Evolutionary conservation across 2,888 invertebrate genomes (phyloP).

Genomic region (Euphydryas editha): DNA sequence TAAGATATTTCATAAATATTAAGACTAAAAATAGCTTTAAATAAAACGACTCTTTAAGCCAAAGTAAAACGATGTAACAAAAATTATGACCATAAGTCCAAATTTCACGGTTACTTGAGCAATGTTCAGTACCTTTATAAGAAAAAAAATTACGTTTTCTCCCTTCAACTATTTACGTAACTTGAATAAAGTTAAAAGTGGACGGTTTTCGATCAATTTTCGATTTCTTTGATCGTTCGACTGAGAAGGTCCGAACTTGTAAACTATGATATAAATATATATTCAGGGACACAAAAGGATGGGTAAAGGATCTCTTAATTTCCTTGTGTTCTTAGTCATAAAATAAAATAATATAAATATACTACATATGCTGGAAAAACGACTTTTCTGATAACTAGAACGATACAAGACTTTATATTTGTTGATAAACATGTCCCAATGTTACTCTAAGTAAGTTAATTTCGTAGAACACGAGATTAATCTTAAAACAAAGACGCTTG

Average conservation of each 20-base stretch:
- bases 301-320: not conserved
- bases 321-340: not conserved
- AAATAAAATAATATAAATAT: too few relatives aligned
- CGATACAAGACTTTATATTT: too few relatives aligned
- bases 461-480: too few relatives aligned
- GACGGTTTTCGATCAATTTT: slow-evolving; percentile 15
- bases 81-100: not conserved
- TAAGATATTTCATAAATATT: too few relatives aligned
- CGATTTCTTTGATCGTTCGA: slow-evolving; percentile 37
- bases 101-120: not conserved
- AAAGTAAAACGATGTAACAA: not conserved
- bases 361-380: too few relatives aligned
- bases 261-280: slow-evolving; percentile 3
- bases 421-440: too few relatives aligned
- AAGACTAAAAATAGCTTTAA: too few relatives aligned
- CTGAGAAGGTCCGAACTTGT: slow-evolving; percentile 26
- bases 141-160: too few relatives aligned
- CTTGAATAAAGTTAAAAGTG: not conserved
- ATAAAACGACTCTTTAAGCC: too few relatives aligned
- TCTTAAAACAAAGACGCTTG: too few relatives aligned
- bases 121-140: not conserved
- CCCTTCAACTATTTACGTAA: not conserved
- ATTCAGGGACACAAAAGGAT: not conserved
- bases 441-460: too few relatives aligned
- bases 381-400: too few relatives aligned